Evolutionary conservation across 2,113 vertebrate species (phyloP).

Genomic region (Eulacestoma nigropectus): DNA sequence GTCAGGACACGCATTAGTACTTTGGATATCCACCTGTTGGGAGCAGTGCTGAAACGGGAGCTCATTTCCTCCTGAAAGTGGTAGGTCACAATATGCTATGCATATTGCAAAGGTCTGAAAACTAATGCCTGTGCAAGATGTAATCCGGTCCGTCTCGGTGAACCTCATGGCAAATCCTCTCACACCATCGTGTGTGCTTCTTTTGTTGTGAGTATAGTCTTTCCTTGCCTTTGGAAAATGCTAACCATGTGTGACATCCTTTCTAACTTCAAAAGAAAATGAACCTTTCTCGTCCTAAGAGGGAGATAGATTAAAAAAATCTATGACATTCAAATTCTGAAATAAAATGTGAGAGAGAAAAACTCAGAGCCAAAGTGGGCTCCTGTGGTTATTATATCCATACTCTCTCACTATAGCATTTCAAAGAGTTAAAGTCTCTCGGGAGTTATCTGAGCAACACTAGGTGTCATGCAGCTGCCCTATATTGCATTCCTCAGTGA

Average conservation of each 20-base stretch:
- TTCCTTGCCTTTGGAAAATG: conserved; percentile 41
- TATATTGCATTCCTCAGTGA: background rate
- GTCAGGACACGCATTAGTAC: rapidly evolving
- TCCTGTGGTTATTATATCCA: background rate
- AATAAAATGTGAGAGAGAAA: background rate
- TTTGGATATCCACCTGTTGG: background rate
- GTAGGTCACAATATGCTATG: conserved; percentile 15
- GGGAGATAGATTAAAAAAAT: background rate
- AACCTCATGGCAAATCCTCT: conserved; percentile 6
- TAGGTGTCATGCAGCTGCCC: background rate
- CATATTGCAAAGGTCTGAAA: conserved; percentile 61
- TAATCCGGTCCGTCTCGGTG: background rate
- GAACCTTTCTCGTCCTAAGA: background rate
- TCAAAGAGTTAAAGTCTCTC: conserved; percentile 14
- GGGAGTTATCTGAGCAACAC: background rate
- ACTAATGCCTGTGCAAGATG: background rate
- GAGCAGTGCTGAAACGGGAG: background rate
- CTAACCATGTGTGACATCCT: background rate
- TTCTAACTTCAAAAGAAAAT: background rate
- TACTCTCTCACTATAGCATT: background rate
- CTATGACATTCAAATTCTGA: background rate
- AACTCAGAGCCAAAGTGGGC: background rate
- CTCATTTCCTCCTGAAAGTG: background rate
- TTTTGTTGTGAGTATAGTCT: background rate
- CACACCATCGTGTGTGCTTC: background rate